Evolutionary conservation across 1,140 invertebrate species (phyloP).

Genomic region (Steinernema feltiae): DNA sequence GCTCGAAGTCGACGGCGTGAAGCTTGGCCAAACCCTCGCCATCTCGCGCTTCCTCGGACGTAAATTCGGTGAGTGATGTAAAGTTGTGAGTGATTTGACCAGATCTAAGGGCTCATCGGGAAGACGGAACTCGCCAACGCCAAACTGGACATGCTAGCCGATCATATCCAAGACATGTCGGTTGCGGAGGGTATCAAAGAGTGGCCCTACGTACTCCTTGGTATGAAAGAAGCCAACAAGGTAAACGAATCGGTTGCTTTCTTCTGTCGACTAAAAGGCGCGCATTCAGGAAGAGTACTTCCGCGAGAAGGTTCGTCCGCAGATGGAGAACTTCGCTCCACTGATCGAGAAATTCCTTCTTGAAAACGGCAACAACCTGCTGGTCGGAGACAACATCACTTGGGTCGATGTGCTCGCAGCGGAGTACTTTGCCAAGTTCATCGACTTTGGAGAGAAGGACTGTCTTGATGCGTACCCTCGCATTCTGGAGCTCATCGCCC

Average conservation of each 20-base stretch:
- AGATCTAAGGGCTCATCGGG: not conserved
- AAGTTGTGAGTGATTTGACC: not conserved
- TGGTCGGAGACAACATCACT: slow-evolving; percentile 47
- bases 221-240: not conserved
- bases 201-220: not conserved
- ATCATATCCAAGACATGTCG: not conserved
- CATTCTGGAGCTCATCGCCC: slow-evolving; percentile 42
- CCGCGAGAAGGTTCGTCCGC: slow-evolving; percentile 42
- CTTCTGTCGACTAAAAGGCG: no score
- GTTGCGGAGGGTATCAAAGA: not conserved
- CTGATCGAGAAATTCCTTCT: slow-evolving; percentile 45
- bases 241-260: no score
- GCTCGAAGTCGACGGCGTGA: not conserved
- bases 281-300: slow-evolving; percentile 42
- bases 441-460: slow-evolving; percentile 46
- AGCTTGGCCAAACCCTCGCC: not conserved
- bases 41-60: not conserved
- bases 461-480: slow-evolving; percentile 43
- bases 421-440: slow-evolving; percentile 42
- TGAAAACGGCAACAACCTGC: slow-evolving; percentile 43
- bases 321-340: slow-evolving; percentile 40
- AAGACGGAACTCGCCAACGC: not conserved
- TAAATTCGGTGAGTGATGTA: not conserved
- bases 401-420: slow-evolving; percentile 48
- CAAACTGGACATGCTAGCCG: not conserved